Conservation (phyloP, 2,888 invertebrate species). For the Cryptus armator region DNA sequence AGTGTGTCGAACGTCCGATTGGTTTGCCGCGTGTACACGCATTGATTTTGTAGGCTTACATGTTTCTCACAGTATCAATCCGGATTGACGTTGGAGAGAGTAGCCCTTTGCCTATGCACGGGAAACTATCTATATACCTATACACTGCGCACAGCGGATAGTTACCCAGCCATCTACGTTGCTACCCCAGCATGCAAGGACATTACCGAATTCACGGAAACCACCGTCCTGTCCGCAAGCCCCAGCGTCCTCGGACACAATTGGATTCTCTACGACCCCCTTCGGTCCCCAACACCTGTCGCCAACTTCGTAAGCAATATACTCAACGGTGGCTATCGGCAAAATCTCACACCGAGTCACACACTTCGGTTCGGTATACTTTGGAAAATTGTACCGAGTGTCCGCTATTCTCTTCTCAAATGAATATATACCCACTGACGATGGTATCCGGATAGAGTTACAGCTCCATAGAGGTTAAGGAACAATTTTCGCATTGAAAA, state of each 20-base stretch:
- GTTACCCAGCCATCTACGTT: conserved; percentile 46
- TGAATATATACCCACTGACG: neutral
- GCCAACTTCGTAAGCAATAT: conserved; percentile 61
- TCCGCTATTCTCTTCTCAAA: neutral
- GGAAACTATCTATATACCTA: neutral
- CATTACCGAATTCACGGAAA: conserved; percentile 62
- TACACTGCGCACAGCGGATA: conserved; percentile 44
- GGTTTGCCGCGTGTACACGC: conserved; percentile 60
- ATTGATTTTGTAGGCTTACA: conserved; percentile 66
- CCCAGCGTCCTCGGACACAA: conserved; percentile 47
- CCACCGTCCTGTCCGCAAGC: conserved; percentile 55
- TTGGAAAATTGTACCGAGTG: conserved; percentile 5
- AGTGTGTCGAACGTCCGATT: conserved; percentile 62
- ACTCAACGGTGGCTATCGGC: conserved; percentile 45
- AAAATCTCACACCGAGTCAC: conserved; percentile 42
- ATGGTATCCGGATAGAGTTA: neutral
- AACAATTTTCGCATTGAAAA: neutral
- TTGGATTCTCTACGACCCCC: conserved; percentile 57
- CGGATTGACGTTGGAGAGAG: conserved; percentile 9
- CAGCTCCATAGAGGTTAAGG: neutral
- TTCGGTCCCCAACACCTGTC: conserved; percentile 56
- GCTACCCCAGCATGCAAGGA: conserved; percentile 47
- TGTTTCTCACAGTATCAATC: conserved; percentile 57
- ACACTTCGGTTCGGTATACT: conserved; percentile 7
- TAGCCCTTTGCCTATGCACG: conserved; percentile 12